Conservation (phyloP, 2,888 invertebrate genomes). For the Dorcus parallelipipedus region DNA sequence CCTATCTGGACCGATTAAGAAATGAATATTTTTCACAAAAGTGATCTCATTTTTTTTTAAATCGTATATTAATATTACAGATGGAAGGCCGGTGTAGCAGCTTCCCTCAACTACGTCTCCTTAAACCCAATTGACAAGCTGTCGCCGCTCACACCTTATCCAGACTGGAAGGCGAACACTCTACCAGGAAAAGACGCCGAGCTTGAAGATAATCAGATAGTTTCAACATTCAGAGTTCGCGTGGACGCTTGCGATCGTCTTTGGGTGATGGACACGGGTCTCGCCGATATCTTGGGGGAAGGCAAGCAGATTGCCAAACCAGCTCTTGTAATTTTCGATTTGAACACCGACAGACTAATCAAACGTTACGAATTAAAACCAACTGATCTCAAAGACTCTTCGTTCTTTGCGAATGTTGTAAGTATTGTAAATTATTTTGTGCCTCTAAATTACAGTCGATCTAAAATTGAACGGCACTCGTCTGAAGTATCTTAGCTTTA, state of each 20-base stretch:
- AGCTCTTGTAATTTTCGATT: constrained; percentile 67
- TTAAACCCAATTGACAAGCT: constrained; percentile 62
- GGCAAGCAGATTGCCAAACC: constrained; percentile 61
- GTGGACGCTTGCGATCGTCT: constrained; percentile 76
- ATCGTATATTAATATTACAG: constrained; percentile 32
- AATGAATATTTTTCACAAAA: no score
- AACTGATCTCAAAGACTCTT: constrained; percentile 65
- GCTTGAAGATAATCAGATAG: constrained; percentile 56
- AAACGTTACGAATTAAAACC: constrained; percentile 67
- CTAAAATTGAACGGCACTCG: no score
- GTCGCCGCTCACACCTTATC: constrained; percentile 71
- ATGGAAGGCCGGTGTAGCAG: constrained; percentile 67
- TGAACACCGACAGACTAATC: constrained; percentile 71
- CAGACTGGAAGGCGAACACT: constrained; percentile 74
- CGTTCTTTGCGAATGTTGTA: constrained; percentile 79
- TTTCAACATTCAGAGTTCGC: constrained; percentile 70
- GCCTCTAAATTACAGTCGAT: not conserved
- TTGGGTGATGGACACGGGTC: constrained; percentile 79
- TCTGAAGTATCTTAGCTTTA: not conserved
- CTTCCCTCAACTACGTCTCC: constrained; percentile 66
- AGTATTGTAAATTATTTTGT: constrained; percentile 41
- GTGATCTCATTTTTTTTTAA: no score
- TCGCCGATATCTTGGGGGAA: constrained; percentile 69
- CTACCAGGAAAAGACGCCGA: constrained; percentile 60
- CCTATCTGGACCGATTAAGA: no score